A percentile compares a stretch with the other conserved stretches of the same genome.
These are phyloP conservation scores for Cheumatopsyche charites DNA, from an alignment of 1,140 invertebrate genomes.

Conservation along the genomic window DNA sequence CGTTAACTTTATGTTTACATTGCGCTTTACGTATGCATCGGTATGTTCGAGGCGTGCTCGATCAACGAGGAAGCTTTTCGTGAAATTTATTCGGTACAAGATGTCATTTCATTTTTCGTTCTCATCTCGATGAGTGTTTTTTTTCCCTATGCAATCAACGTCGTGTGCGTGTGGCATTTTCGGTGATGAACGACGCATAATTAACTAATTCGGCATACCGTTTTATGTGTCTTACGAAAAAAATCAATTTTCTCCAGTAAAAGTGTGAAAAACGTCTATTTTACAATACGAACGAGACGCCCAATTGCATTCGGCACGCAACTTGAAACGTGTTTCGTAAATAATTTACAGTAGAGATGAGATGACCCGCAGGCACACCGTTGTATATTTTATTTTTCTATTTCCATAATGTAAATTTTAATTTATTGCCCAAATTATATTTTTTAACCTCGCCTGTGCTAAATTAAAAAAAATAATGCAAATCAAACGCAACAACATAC, in stretches of 20 bases:
- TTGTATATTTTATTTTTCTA: background rate
- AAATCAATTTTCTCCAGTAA: slow-evolving; percentile 6
- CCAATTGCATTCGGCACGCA: slow-evolving; percentile 4
- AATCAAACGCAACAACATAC: background rate
- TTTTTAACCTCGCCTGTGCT: background rate
- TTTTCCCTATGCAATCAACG: too few relatives aligned
- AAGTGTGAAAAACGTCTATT: background rate
- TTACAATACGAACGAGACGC: background rate
- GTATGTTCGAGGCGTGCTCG: background rate
- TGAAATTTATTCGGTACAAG: too few relatives aligned
- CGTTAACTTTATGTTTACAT: slow-evolving; percentile 3
- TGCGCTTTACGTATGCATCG: background rate
- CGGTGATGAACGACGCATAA: too few relatives aligned
- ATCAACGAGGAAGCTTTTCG: too few relatives aligned
- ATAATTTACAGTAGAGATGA: slow-evolving; percentile 3
- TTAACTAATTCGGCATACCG: too few relatives aligned
- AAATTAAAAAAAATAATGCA: background rate
- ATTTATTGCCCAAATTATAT: slow-evolving; percentile 16
- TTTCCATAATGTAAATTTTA: background rate
- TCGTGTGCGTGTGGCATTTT: too few relatives aligned
- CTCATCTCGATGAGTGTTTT: too few relatives aligned
- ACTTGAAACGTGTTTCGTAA: background rate
- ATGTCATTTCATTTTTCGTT: too few relatives aligned
- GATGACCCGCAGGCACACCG: background rate
- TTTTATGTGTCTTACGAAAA: background rate